phyloP scores from a whole-genome alignment of 2,797 vertebrate species.

The Characodon lateralis region DNA sequence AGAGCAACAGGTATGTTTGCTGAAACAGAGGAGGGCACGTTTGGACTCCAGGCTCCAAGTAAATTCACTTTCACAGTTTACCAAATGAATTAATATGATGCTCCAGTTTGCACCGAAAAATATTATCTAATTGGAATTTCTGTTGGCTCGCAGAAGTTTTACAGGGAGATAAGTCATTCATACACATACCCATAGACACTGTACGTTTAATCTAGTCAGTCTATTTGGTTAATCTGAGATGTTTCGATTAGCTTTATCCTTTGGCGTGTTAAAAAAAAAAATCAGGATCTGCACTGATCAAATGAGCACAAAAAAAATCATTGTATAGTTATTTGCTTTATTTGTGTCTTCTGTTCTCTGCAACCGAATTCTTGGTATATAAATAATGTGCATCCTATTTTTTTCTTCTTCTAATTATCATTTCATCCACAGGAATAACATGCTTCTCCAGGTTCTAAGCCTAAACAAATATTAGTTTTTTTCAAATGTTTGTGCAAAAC shows the following conservation, averaged over 20 bases:
- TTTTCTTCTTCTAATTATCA: constrained; percentile 40
- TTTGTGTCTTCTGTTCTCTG: constrained; percentile 19
- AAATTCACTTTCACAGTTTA: constrained; percentile 66
- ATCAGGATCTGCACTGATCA: constrained; percentile 45
- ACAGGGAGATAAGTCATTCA: constrained; percentile 43
- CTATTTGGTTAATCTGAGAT: constrained; percentile 32
- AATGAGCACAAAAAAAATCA: constrained; percentile 51
- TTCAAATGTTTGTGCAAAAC: constrained; percentile 65
- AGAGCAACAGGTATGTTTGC: constrained; percentile 48
- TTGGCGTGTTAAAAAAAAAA: constrained; percentile 35
- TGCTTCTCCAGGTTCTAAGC: constrained; percentile 54
- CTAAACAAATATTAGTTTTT: constrained; percentile 57
- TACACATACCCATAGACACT: constrained; percentile 14
- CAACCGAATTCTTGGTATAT: constrained; percentile 27
- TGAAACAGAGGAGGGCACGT: constrained; percentile 14
- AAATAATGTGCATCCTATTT: constrained; percentile 34
- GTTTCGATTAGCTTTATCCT: constrained; percentile 25
- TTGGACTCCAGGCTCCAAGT: constrained; percentile 36
- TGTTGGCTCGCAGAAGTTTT: constrained; percentile 45
- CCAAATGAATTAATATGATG: constrained; percentile 66
- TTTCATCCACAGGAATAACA: constrained; percentile 61
- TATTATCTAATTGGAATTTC: constrained; percentile 56
- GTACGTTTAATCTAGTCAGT: constrained; percentile 41
- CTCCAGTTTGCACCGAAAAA: constrained; percentile 41
- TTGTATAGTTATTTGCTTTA: neutral